Evolutionary conservation across 2,797 vertebrate genomes (phyloP).

Genomic region (Lophius americanus): DNA sequence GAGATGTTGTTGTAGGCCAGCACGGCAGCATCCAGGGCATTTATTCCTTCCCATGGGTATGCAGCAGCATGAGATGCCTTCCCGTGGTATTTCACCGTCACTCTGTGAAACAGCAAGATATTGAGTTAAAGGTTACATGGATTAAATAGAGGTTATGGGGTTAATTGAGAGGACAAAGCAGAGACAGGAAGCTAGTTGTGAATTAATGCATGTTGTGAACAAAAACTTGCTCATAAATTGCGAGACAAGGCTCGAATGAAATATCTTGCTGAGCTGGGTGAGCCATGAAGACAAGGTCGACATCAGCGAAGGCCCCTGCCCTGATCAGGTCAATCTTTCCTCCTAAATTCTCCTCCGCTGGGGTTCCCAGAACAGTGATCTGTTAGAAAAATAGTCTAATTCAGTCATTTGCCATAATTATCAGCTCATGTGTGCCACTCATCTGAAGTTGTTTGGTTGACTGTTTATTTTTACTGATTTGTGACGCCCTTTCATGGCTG

Average conservation of each 20-base stretch:
- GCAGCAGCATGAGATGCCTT: constrained; percentile 90
- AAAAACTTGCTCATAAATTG: constrained; percentile 82
- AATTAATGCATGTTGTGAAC: neutral
- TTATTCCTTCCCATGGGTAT: constrained; percentile 92
- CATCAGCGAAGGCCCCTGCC: constrained; percentile 85
- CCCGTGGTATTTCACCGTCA: constrained; percentile 90
- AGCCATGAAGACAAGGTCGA: constrained; percentile 93
- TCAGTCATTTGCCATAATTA: constrained; percentile 4
- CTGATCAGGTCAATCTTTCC: constrained; percentile 89
- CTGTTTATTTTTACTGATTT: neutral
- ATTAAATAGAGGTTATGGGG: neutral
- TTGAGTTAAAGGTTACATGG: neutral
- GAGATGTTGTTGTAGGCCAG: constrained; percentile 92
- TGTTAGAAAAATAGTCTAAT: constrained; percentile 50
- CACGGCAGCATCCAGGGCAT: constrained; percentile 92
- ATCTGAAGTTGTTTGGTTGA: neutral
- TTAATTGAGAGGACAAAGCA: neutral
- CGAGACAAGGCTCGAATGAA: constrained; percentile 81
- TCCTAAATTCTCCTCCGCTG: constrained; percentile 89
- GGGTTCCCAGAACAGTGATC: constrained; percentile 90
- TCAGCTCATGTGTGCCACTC: neutral
- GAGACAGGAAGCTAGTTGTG: neutral
- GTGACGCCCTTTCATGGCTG: too few species aligned
- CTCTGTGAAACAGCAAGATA: constrained; percentile 71
- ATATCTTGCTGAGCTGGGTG: constrained; percentile 89